These are phyloP conservation scores for Rapana venosa DNA, from an alignment of 2,888 invertebrate species.

Conservation along the genomic window DNA sequence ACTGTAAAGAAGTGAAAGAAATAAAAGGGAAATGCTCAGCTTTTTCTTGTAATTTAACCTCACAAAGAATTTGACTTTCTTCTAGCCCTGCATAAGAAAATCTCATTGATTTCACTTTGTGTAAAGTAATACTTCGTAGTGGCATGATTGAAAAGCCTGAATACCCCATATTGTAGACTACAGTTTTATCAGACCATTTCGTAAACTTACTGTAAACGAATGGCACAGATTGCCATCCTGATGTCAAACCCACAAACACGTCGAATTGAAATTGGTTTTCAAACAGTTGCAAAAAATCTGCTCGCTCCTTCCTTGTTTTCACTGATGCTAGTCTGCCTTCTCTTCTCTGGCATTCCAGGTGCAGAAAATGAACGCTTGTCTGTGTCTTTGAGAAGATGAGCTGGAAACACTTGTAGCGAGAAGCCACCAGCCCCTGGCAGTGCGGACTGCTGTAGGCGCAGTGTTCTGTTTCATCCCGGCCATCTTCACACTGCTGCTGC, in stretches of 20 bases:
- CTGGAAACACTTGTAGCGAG: neutral
- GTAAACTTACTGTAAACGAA: neutral
- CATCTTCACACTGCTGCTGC: slow-evolving; percentile 13
- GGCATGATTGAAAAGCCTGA: neutral
- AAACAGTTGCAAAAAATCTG: neutral
- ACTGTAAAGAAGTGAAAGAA: neutral
- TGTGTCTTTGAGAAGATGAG: neutral
- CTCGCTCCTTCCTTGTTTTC: neutral
- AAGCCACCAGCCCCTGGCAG: slow-evolving; percentile 9
- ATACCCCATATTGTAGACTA: neutral
- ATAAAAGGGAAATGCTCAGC: neutral
- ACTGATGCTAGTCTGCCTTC: neutral
- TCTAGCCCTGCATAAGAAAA: no score
- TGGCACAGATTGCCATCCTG: neutral
- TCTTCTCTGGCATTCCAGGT: neutral
- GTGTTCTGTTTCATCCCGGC: slow-evolving; percentile 27
- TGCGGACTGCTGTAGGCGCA: slow-evolving; percentile 9
- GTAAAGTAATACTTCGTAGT: neutral
- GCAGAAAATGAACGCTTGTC: neutral
- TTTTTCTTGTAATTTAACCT: neutral
- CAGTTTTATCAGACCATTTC: neutral
- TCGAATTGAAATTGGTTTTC: neutral
- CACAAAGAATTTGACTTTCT: neutral
- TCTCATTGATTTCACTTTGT: no score
- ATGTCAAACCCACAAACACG: neutral